Evolutionary conservation across 2,797 vertebrate species (phyloP).

Genomic region (Lepidocolaptes lacrymiger): DNA sequence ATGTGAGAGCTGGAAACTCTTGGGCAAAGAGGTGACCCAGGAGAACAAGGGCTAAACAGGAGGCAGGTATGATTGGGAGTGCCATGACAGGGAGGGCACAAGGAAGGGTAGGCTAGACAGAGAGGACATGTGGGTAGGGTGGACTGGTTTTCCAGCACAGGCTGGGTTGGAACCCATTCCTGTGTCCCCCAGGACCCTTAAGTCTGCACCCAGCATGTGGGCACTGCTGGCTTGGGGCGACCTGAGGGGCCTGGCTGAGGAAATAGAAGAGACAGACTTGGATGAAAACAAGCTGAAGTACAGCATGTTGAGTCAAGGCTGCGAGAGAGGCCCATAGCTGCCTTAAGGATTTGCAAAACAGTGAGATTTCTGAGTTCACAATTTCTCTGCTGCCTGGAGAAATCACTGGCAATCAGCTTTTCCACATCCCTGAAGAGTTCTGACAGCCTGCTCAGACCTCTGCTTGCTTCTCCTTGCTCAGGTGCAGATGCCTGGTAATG

Average conservation of each 20-base stretch:
- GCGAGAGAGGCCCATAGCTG: neutral
- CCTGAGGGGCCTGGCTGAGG: neutral
- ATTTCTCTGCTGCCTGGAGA: neutral
- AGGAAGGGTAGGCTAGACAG: neutral
- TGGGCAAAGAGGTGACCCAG: neutral
- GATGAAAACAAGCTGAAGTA: neutral
- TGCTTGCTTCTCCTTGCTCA: neutral
- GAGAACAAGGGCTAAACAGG: neutral
- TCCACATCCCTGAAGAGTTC: neutral
- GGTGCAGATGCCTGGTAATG: fast-evolving
- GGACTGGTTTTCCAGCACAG: neutral
- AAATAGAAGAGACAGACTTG: neutral
- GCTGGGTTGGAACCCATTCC: neutral
- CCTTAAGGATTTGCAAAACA: neutral
- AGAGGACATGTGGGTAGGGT: fast-evolving
- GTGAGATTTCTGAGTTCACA: neutral
- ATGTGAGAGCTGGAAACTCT: neutral
- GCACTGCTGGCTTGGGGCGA: neutral
- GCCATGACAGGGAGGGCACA: neutral
- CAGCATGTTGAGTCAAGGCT: neutral
- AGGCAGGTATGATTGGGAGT: fast-evolving
- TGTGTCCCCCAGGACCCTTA: neutral
- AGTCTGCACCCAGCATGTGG: neutral
- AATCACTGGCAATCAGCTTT: neutral
- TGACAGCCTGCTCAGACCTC: neutral